These are phyloP conservation scores for Nectonema munidae DNA, from an alignment of 2,888 invertebrate species.

Conservation along the genomic window DNA sequence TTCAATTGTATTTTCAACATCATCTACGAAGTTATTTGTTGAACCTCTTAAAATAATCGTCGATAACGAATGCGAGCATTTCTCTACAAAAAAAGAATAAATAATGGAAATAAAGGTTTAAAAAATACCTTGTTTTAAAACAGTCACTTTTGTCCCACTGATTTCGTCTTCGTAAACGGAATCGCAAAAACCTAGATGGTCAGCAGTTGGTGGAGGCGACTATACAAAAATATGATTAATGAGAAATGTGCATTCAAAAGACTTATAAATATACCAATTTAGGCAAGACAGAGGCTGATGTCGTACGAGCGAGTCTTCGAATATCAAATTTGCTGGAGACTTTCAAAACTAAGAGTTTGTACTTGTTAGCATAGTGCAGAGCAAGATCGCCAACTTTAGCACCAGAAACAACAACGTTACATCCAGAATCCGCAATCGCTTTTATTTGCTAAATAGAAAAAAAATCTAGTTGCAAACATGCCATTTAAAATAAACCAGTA, in stretches of 20 bases:
- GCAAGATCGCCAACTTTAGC: conserved; percentile 97
- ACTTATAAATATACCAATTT: conserved; percentile 21
- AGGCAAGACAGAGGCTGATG: conserved; percentile 1
- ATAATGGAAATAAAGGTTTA: conserved; percentile 57
- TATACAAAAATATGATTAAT: conserved; percentile 17
- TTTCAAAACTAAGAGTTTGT: conserved; percentile 65
- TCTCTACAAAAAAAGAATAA: conserved; percentile 29
- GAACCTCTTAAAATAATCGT: conserved; percentile 78
- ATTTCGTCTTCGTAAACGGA: conserved; percentile 56
- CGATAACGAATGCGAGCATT: conserved; percentile 47
- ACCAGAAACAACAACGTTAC: conserved; percentile 57
- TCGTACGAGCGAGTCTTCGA: conserved; percentile 37
- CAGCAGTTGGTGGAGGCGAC: conserved; percentile 40
- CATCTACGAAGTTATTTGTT: conserved; percentile 91
- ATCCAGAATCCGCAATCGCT: conserved; percentile 53
- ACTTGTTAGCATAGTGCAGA: conserved; percentile 77
- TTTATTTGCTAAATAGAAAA: conserved; percentile 25
- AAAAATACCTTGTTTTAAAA: conserved; percentile 42
- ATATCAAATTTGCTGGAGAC: conserved; percentile 85
- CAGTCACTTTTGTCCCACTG: conserved; percentile 65
- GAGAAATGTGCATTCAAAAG: conserved; percentile 7
- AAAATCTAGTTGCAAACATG: too few relatives aligned
- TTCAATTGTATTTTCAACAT: conserved; percentile 81
- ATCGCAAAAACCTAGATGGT: conserved; percentile 56
- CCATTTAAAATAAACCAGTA: too few relatives aligned